These are phyloP conservation scores for Perca schrenkii DNA, from an alignment of 2,113 vertebrate species.

Conservation along the genomic window DNA sequence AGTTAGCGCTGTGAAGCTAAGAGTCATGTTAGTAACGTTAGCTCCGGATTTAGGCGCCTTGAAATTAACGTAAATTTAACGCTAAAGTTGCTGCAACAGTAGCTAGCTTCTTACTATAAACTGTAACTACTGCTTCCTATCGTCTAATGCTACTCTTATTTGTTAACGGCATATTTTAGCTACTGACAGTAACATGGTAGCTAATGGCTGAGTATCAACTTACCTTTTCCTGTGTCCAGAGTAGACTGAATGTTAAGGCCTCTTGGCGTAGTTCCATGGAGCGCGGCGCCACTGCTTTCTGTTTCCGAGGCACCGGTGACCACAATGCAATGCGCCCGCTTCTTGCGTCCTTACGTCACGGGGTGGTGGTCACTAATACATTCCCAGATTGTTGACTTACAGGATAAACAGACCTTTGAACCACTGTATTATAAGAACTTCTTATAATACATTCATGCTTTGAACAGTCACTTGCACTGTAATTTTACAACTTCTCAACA, in stretches of 20 bases:
- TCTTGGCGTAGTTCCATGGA: not conserved
- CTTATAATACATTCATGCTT: too few species aligned
- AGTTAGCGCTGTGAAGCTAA: not conserved
- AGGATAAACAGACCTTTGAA: not conserved
- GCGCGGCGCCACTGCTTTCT: conserved; percentile 23
- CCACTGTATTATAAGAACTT: too few species aligned
- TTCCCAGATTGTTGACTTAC: not conserved
- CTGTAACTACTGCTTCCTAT: not conserved
- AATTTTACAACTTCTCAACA: not conserved
- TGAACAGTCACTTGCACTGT: not conserved
- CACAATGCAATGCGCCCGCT: conserved; percentile 59
- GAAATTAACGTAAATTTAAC: not conserved
- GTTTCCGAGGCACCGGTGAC: conserved; percentile 47
- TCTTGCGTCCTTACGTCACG: conserved; percentile 1
- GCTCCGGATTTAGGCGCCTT: conserved; percentile 40
- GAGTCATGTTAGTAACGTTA: too few species aligned
- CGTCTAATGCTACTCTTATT: not conserved
- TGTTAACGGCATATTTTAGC: accelerated
- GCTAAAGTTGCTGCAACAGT: conserved; percentile 1
- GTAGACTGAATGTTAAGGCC: not conserved
- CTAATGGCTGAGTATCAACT: too few species aligned
- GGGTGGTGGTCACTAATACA: too few species aligned
- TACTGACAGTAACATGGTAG: accelerated
- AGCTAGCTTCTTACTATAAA: not conserved
- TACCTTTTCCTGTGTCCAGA: conserved; percentile 11